phyloP scores from a whole-genome alignment of 1,140 invertebrate species.

The Panagrolaimus sp. region DNA sequence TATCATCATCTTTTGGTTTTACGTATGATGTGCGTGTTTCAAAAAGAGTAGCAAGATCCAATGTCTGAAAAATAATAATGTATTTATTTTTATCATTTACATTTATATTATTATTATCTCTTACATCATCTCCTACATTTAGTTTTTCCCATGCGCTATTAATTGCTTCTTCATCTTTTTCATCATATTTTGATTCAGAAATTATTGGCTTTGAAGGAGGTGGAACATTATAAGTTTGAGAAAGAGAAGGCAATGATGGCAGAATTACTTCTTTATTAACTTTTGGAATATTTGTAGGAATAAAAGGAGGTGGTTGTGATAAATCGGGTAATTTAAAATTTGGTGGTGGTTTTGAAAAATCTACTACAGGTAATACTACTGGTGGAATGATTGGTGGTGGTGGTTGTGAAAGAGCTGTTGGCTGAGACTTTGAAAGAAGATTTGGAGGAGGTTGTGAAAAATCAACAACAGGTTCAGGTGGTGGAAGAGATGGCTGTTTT shows the following conservation, averaged over 20 bases:
- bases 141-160: constrained; percentile 5
- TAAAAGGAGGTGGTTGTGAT: background rate
- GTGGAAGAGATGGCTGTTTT: background rate
- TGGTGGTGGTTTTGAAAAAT: background rate
- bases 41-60: background rate
- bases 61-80: background rate
- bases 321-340: background rate
- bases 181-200: background rate
- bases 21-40: background rate
- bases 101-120: background rate
- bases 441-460: background rate
- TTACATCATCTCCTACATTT: background rate
- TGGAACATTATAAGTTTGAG: too few relatives aligned
- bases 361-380: background rate
- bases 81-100: background rate
- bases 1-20: constrained; percentile 4
- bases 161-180: background rate
- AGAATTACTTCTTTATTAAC: background rate
- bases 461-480: background rate
- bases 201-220: background rate
- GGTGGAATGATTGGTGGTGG: too few relatives aligned
- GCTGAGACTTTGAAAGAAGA: too few relatives aligned
- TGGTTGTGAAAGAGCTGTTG: too few relatives aligned
- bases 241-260: too few relatives aligned
- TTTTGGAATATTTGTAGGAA: background rate